Evolutionary conservation across 1,140 invertebrate species (phyloP).

Genomic region (Brachionus asplanchnoidis): DNA sequence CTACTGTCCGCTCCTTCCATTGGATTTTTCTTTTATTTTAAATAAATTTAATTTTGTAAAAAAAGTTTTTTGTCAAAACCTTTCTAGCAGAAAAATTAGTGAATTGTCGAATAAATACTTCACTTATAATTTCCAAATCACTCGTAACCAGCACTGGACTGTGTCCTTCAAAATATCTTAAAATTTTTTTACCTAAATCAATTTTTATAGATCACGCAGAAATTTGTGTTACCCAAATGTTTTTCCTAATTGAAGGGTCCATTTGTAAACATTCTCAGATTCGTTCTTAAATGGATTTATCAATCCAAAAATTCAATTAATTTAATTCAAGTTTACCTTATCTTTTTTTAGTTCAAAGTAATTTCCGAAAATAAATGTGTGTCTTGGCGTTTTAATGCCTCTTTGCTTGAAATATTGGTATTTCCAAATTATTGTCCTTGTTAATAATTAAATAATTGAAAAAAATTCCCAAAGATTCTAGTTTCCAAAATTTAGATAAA

Average conservation of each 20-base stretch:
- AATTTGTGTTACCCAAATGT: conserved; percentile 50
- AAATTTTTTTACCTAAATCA: neutral
- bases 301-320: neutral
- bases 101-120: conserved; percentile 58
- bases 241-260: conserved; percentile 54
- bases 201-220: too few relatives aligned
- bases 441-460: neutral
- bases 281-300: neutral
- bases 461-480: neutral
- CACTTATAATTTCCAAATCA: conserved; percentile 53
- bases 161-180: conserved; percentile 52
- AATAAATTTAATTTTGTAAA: neutral
- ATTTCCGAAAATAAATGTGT: neutral
- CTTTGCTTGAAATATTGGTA: neutral
- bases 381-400: neutral
- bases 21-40: neutral
- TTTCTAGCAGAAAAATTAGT: conserved; percentile 57
- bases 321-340: neutral
- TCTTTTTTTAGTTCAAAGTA: neutral
- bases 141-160: conserved; percentile 55
- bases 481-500: neutral
- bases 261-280: conserved; percentile 45
- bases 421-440: neutral
- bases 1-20: neutral
- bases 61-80: conserved; percentile 43